Percentiles rank a stretch among this genome's conserved stretches.
phyloP scores from a whole-genome alignment of 1,140 invertebrate genomes.

The Hylaeus volcanicus region DNA sequence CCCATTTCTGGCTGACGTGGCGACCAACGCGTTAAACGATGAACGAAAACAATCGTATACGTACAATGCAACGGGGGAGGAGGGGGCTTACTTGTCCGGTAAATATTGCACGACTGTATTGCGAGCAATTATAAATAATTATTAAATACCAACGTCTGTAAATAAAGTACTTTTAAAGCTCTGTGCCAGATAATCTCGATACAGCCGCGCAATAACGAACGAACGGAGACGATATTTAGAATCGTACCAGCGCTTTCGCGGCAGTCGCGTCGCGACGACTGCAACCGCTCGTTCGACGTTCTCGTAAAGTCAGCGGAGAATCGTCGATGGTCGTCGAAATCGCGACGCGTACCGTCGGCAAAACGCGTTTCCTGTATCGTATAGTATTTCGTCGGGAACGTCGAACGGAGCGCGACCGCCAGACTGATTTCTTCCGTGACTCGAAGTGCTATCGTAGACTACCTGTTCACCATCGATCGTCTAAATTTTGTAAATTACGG shows the following conservation, averaged over 20 bases:
- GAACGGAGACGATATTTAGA: too few relatives aligned
- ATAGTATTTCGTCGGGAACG: not conserved
- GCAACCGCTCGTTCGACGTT: conserved; percentile 10
- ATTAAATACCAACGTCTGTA: conserved; percentile 45
- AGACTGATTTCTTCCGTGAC: conserved; percentile 70
- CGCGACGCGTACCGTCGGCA: not conserved
- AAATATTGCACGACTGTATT: conserved; percentile 28
- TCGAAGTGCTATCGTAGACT: conserved; percentile 14
- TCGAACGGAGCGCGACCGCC: conserved; percentile 32
- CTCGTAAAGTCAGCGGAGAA: too few relatives aligned
- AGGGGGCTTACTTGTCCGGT: too few relatives aligned
- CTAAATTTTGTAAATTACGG: conserved; percentile 69
- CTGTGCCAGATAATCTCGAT: conserved; percentile 54
- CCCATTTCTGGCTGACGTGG: not conserved
- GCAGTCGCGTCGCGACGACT: not conserved
- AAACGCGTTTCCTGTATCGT: not conserved
- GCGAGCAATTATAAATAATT: conserved; percentile 41
- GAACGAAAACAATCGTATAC: too few relatives aligned
- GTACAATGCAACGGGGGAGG: too few relatives aligned
- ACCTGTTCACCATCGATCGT: conserved; percentile 29
- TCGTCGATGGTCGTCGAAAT: not conserved
- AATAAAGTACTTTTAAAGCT: conserved; percentile 36
- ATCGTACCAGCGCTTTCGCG: not conserved
- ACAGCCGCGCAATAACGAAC: conserved; percentile 32
- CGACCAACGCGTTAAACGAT: not conserved